Evolutionary conservation across 2,888 invertebrate species (phyloP), one percentile per base, ranked within the genome.

Genomic region (Psylliodes chrysocephalus): DNA sequence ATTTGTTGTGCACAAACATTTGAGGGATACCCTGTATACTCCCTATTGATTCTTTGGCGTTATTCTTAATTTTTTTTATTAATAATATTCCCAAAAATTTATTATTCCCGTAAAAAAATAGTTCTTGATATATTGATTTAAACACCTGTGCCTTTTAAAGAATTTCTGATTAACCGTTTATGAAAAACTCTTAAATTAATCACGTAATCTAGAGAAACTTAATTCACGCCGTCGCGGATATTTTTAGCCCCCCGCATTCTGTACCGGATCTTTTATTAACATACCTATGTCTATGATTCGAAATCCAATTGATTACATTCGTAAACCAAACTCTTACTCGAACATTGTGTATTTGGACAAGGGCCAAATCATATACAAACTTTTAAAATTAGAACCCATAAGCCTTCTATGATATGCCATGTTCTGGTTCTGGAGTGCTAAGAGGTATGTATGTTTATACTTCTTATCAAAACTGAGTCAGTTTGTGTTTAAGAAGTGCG

Each of bases 371-470:
- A 67, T 67, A 67, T 46, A 62, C 66, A 62, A 54, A 55, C 55
- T 62, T 59, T 54, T 57, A 67, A 69, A 69, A 69, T n/a, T 69
- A 69, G 69, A 42, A 51, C 14, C 53, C 62, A 56, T 52, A 63
- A 63, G 63, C 42, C 55, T 28, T 60, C 17, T 52, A 49, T 42
- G 56, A 49, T 56, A 30, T 40, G 49, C 12, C n/a, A 30, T 44
- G 33, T 35, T 65, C 67, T 63, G 69, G 64, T 59, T 42, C 18
- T 42, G 17, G 42, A 42, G 60, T 46, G 57, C 63, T 51, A 56
- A 69, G 67, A 69, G 66, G 68, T 52, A 22, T 22, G n/a, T n/a
- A 59, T 66, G 66, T 63, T 69, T 66, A n/a, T 66, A 49, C 55
- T 59, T 63, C 59, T 66, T 66, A 64, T 46, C 55, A 42, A 30